Evolutionary conservation across 2,113 vertebrate species (phyloP), one percentile per base, ranked within the genome.

Genomic region (Clupea harengus): DNA sequence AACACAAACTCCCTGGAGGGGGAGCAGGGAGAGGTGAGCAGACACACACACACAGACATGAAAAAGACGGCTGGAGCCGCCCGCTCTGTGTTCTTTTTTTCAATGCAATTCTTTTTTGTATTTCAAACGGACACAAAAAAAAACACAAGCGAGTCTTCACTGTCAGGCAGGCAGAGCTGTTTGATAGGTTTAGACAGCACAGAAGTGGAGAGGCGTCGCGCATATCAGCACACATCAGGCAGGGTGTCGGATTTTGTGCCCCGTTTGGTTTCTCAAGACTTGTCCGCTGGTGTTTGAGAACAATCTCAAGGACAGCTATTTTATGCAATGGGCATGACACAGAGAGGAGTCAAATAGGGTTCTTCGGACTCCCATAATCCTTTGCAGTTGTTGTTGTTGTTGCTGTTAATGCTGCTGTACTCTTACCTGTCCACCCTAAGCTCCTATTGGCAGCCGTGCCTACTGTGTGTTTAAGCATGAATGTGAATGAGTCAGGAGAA

Each of bases 1-100:
- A 95, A 95, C 87, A 94, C 92, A 92, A 95, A 94, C 90, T 95
- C 94, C 91, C 95, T 95, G 88, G 85, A 88, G 82, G 80, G 67
- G 44, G 78, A 45, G 46, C 9, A 82, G 54, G 49, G 28, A 83
- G 25, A 84, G 72, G 72, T 78, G 72, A 78, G 72, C 32, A 78
- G 25, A 72, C 64, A 78, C 10, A 32, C 25, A 28, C 25, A 32
- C 28, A 32, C 13, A 6, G 11, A 39, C 25, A 39, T 78, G 32
- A 32, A 44, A 39, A 78, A 32, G 28, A 17, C 13, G 13, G 10
- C 28, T 18, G 72, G 28, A 4, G 28, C 72, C 28, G 11, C 3
- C 28, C 72, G 25, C 67, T 67, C n/a, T 3, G 7, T 32, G 25
- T 32, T 78, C 25, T 75, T 78, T 39, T 78, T 78, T 78, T 78